phyloP scores from a whole-genome alignment of 2,888 invertebrate genomes.

The Pachymerium ferrugineum region DNA sequence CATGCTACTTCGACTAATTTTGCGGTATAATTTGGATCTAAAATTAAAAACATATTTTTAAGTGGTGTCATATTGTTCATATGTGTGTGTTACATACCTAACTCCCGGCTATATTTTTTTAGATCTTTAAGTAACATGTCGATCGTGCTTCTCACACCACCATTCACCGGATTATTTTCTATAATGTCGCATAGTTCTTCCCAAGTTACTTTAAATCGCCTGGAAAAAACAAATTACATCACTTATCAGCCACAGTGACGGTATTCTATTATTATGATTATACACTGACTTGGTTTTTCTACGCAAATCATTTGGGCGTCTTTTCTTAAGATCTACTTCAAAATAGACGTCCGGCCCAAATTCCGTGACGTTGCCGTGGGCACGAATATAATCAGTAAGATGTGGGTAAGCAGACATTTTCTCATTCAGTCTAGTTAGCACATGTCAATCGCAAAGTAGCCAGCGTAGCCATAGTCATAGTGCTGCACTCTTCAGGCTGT shows the following conservation, averaged over 20 bases:
- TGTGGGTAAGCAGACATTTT: no score
- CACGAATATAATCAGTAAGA: no score
- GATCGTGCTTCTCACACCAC: neutral
- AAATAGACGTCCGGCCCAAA: no score
- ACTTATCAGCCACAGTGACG: neutral
- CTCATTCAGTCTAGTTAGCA: no score
- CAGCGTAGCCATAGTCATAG: no score
- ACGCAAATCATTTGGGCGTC: neutral
- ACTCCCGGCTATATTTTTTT: neutral
- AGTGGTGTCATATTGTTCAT: neutral
- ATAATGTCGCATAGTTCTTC: neutral
- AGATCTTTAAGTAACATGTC: neutral
- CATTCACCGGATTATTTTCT: neutral
- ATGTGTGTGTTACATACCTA: neutral
- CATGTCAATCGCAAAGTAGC: no score
- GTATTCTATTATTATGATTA: neutral
- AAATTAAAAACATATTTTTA: neutral
- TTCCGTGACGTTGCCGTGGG: no score
- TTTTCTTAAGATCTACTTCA: neutral
- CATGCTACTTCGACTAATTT: constrained; percentile 60
- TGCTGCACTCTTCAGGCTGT: no score
- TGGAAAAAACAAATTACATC: neutral
- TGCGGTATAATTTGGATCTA: constrained; percentile 53
- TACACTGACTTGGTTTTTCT: neutral
- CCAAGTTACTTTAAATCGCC: neutral